Conservation (phyloP, 2,797 vertebrate species). For the Cyclopterus lumpus region DNA sequence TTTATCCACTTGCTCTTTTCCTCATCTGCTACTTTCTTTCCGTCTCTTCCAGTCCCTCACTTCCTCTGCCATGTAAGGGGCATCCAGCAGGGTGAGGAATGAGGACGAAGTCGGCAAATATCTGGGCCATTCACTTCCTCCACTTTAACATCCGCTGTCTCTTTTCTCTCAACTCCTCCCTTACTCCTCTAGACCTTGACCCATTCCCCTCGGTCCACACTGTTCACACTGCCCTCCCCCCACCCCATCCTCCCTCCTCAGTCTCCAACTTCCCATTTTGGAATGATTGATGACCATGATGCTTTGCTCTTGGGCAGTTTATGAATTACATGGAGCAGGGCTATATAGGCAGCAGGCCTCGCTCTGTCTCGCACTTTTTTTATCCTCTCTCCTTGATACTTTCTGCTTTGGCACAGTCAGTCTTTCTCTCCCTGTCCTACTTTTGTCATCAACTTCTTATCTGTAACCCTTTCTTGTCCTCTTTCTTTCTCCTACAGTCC, state of each 20-base stretch:
- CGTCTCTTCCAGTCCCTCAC: conserved; percentile 18
- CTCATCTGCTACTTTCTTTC: conserved; percentile 27
- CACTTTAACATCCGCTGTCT: conserved; percentile 43
- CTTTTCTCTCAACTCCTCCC: conserved; percentile 35
- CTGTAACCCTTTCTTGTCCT: neutral
- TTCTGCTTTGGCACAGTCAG: conserved; percentile 18
- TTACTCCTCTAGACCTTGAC: conserved; percentile 68
- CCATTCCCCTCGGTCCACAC: conserved; percentile 47
- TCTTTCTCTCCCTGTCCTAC: conserved; percentile 3
- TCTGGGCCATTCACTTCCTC: conserved; percentile 45
- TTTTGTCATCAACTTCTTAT: conserved; percentile 21
- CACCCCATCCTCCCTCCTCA: conserved; percentile 15
- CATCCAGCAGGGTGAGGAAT: conserved; percentile 36
- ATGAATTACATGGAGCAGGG: conserved; percentile 73
- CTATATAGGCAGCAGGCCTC: conserved; percentile 46
- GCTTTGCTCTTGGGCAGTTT: conserved; percentile 74
- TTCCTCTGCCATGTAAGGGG: conserved; percentile 25
- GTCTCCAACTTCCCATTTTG: conserved; percentile 61
- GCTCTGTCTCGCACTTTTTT: conserved; percentile 33
- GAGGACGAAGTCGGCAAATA: conserved; percentile 62
- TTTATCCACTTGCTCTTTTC: conserved; percentile 33
- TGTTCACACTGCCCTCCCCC: neutral
- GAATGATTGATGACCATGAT: conserved; percentile 77
- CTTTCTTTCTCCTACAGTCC: neutral
- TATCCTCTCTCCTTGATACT: conserved; percentile 13